These are phyloP conservation scores for Tympanuchus pallidicinctus DNA, from an alignment of 2,113 vertebrate species.

Conservation along the genomic window DNA sequence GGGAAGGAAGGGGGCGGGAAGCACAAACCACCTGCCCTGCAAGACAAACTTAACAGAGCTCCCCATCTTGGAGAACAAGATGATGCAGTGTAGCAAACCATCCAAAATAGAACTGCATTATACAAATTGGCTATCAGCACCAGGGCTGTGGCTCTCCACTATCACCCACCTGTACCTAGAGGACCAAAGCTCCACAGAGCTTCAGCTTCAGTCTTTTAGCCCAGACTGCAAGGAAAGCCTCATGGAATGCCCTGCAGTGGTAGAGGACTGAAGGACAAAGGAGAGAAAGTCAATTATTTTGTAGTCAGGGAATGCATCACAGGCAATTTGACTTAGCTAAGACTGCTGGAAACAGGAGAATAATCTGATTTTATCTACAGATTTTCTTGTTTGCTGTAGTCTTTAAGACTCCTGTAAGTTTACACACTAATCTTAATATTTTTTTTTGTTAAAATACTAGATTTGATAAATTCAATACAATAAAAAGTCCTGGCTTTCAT, in stretches of 20 bases:
- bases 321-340: background rate
- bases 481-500: too few species aligned
- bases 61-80: background rate
- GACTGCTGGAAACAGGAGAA: too few species aligned
- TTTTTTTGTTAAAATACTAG: too few species aligned
- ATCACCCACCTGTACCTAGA: background rate
- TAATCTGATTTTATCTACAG: too few species aligned
- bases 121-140: fast-evolving
- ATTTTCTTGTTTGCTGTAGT: too few species aligned
- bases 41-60: background rate
- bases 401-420: too few species aligned
- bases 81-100: fast-evolving
- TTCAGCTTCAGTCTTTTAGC: background rate
- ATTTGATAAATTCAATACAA: too few species aligned
- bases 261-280: background rate
- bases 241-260: background rate
- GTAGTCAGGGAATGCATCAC: background rate
- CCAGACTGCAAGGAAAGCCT: background rate
- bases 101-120: background rate
- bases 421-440: too few species aligned
- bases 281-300: background rate
- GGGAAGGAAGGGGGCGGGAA: background rate
- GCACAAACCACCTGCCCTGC: background rate
- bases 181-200: background rate
- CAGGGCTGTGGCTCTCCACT: background rate